These are phyloP conservation scores for Misgurnus anguillicaudatus DNA, from an alignment of 2,113 vertebrate genomes.

Conservation along the genomic window DNA sequence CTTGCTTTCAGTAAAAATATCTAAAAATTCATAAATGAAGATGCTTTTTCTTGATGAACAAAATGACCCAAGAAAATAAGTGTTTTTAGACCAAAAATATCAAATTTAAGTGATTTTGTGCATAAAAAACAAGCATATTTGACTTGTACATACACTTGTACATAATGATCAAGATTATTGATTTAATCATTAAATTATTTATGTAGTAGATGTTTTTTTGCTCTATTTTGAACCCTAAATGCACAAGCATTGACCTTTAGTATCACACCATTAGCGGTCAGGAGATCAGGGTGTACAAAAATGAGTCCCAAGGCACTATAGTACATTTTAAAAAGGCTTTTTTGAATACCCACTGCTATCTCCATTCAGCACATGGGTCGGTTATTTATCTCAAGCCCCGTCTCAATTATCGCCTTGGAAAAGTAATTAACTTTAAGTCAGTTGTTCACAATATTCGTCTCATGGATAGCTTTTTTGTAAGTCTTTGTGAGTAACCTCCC, in stretches of 20 bases:
- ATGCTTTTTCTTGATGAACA: too few species aligned
- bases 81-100: too few species aligned
- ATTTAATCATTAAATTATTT: too few species aligned
- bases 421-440: constrained; percentile 41
- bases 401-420: constrained; percentile 43
- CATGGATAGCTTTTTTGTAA: constrained; percentile 17
- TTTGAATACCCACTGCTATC: background rate
- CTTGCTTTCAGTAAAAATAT: too few species aligned
- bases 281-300: background rate
- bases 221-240: too few species aligned
- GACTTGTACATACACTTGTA: too few species aligned
- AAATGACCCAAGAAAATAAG: too few species aligned
- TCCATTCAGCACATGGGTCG: constrained; percentile 4
- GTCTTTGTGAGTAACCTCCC: constrained; percentile 25
- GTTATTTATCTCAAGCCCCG: constrained; percentile 20
- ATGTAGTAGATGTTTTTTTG: too few species aligned
- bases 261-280: background rate
- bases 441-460: constrained; percentile 34
- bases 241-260: background rate
- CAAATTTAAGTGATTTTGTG: too few species aligned
- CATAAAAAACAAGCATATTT: too few species aligned
- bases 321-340: background rate
- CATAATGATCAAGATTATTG: too few species aligned
- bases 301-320: background rate
- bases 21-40: too few species aligned